A percentile compares a stretch with the other conserved stretches of the same genome.
Evolutionary conservation across 92 coral and sea anemone species (phyloP).

Genomic region (Nematostella vectensis): DNA sequence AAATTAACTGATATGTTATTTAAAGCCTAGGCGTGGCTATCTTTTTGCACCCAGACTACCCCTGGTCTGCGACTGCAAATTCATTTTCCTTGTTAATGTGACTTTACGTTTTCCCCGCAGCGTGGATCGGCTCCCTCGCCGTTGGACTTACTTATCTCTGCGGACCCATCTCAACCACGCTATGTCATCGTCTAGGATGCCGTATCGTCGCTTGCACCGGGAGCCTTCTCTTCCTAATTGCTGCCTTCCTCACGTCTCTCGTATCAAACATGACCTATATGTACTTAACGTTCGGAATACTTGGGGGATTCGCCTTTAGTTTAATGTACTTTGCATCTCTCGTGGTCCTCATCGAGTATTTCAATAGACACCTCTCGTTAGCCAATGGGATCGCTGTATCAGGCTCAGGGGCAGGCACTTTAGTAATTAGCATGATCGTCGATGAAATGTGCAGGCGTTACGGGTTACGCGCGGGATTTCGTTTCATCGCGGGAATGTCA

Average conservation of each 20-base stretch:
- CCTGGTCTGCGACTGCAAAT: no score
- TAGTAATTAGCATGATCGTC: constrained; percentile 34
- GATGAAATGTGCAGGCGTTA: constrained; percentile 38
- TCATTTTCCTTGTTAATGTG: no score
- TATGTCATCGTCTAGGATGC: constrained; percentile 65
- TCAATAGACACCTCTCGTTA: constrained; percentile 59
- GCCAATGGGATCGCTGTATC: constrained; percentile 73
- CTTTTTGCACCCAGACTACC: no score
- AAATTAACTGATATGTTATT: no score
- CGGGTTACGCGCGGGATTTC: constrained; percentile 56
- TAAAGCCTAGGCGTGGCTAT: no score
- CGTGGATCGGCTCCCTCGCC: constrained; percentile 85
- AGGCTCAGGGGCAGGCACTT: constrained; percentile 76
- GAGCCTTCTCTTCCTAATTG: constrained; percentile 37
- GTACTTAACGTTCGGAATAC: constrained; percentile 74
- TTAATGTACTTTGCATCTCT: constrained; percentile 67
- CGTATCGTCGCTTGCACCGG: constrained; percentile 86
- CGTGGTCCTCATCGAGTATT: constrained; percentile 50
- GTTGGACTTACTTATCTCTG: constrained; percentile 53
- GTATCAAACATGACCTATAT: constrained; percentile 49
- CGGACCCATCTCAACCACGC: constrained; percentile 61
- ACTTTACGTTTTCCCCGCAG: constrained; percentile 23
- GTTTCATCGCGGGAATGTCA: constrained; percentile 44
- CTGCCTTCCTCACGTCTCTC: constrained; percentile 59
- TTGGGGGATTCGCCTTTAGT: constrained; percentile 66